Conservation (phyloP, 2,797 vertebrate species). For the Fundulus diaphanus region DNA sequence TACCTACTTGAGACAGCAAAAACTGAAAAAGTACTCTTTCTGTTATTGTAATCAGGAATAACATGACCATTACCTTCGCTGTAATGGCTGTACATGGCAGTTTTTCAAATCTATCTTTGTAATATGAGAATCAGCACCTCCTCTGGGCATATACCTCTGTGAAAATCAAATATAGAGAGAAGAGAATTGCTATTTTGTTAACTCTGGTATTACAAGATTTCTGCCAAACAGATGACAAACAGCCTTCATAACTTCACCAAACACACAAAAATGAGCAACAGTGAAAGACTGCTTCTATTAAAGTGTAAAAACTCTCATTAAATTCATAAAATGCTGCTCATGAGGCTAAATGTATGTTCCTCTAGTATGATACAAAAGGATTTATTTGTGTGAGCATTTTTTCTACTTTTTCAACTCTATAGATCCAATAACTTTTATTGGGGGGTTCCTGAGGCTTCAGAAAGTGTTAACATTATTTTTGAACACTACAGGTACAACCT, state of each 20-base stretch:
- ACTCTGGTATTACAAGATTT: slow-evolving; percentile 39
- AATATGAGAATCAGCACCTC: slow-evolving; percentile 46
- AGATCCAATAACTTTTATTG: not conserved
- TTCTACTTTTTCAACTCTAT: not conserved
- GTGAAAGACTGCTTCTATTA: slow-evolving; percentile 14
- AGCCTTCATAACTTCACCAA: slow-evolving; percentile 44
- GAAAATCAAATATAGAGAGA: slow-evolving; percentile 46
- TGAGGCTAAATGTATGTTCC: not conserved
- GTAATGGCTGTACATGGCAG: slow-evolving; percentile 47
- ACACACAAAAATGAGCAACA: slow-evolving; percentile 26
- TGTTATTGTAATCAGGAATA: slow-evolving; percentile 39
- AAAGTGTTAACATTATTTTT: no score
- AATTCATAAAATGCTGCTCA: not conserved
- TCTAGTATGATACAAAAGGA: not conserved
- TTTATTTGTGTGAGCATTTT: not conserved
- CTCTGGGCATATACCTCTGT: slow-evolving; percentile 30
- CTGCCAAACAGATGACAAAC: slow-evolving; percentile 45
- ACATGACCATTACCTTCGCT: slow-evolving; percentile 38
- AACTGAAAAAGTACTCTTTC: slow-evolving; percentile 10
- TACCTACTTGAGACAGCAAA: slow-evolving; percentile 28
- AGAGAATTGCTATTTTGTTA: slow-evolving; percentile 40
- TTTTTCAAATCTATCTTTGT: slow-evolving; percentile 62
- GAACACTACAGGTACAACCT: no score
- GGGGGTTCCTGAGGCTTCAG: no score
- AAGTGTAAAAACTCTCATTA: not conserved